phyloP scores from a whole-genome alignment of 2,113 vertebrate species.

The Petaurus breviceps region DNA sequence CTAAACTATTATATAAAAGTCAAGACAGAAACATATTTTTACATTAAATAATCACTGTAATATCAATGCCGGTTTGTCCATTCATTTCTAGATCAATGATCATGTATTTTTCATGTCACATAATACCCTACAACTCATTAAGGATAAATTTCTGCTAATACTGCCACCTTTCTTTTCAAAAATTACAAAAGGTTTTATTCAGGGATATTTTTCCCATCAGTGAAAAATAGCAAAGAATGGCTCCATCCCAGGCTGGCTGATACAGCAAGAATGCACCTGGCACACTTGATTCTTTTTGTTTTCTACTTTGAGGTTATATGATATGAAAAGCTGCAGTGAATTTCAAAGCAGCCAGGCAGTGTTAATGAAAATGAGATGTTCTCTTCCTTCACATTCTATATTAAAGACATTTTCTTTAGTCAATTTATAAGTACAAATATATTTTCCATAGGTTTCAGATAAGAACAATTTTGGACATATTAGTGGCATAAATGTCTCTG shows the following conservation, averaged over 20 bases:
- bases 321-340: conserved; percentile 38
- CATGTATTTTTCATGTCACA: background rate
- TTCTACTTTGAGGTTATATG: conserved; percentile 55
- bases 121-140: too few relatives aligned
- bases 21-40: background rate
- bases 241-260: conserved; percentile 67
- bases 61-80: background rate
- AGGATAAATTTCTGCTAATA: background rate
- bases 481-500: background rate
- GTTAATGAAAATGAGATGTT: conserved; percentile 54
- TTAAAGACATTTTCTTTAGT: background rate
- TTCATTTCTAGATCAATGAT: conserved; percentile 9
- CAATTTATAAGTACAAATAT: background rate
- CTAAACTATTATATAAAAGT: background rate
- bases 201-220: conserved; percentile 40
- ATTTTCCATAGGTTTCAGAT: background rate
- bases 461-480: background rate
- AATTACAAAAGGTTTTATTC: conserved; percentile 61
- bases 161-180: conserved; percentile 54
- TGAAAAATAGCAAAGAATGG: conserved; percentile 59
- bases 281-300: conserved; percentile 44
- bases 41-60: background rate
- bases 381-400: conserved; percentile 7
- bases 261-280: conserved; percentile 73
- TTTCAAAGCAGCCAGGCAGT: conserved; percentile 43